A percentile compares a stretch with the other conserved stretches of the same genome.
phyloP scores from a whole-genome alignment of 2,888 invertebrate genomes.

The Synergus gifuensis region DNA sequence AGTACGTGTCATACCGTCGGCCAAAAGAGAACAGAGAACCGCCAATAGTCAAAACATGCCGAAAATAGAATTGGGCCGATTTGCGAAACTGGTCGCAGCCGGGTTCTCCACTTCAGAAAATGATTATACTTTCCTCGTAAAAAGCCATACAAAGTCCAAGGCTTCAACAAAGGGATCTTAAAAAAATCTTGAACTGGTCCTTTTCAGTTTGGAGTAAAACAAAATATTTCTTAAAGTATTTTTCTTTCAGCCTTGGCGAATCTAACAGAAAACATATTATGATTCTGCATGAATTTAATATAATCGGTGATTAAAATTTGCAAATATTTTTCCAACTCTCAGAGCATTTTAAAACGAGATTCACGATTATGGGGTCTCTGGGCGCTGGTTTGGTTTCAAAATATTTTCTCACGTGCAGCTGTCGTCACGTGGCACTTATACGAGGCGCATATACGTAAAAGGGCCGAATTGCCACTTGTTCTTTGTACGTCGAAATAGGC shows the following conservation, averaged over 20 bases:
- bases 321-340: conserved; percentile 15
- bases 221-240: not conserved
- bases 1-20: conserved; percentile 6
- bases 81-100: conserved; percentile 32
- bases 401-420: conserved; percentile 61
- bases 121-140: conserved; percentile 23
- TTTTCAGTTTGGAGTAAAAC: conserved; percentile 1
- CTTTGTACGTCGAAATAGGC: conserved; percentile 60
- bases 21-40: conserved; percentile 43
- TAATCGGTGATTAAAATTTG: not conserved
- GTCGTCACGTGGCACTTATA: conserved; percentile 40
- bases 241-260: not conserved
- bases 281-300: not conserved
- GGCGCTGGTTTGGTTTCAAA: conserved; percentile 43
- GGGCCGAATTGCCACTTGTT: conserved; percentile 58
- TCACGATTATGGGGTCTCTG: conserved; percentile 13
- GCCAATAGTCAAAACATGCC: conserved; percentile 59
- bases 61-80: conserved; percentile 53
- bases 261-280: not conserved
- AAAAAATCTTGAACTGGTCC: conserved; percentile 4
- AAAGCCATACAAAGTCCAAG: not conserved
- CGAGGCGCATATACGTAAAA: conserved; percentile 35
- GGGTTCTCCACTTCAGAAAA: conserved; percentile 37
- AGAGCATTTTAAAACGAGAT: conserved; percentile 12
- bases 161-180: conserved; percentile 14